Evolutionary conservation across 1,140 invertebrate genomes (phyloP), one percentile per base, ranked within the genome.

Genomic region (Hesperophylax magnus): DNA sequence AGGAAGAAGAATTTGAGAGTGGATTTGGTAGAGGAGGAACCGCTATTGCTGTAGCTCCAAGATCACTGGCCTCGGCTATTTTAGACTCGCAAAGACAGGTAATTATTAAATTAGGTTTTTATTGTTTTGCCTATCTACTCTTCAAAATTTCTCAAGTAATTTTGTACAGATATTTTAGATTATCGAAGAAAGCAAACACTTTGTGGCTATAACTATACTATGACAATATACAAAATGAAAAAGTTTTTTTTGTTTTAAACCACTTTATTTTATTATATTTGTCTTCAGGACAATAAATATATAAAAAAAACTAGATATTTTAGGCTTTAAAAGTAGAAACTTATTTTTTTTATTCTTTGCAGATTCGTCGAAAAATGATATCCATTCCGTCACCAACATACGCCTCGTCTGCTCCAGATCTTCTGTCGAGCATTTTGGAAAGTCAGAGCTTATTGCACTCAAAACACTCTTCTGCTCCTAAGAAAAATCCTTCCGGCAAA

Each of bases 361-460:
- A 90, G 89, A 86, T 86, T 7, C 85, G 91, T 52, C 86, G 89
- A 84, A 88, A 93, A 88, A 88, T 90, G 84, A 69, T 90, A 80
- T 80, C 86, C 22, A 69, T 90, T 39, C 86, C 91, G 54, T 85
- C 89, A 0, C 88, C 88, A 11, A 85, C 52, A 6, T 85, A 86
- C 56, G 87, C 85, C 17, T 85, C 86, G 9, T 84, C 86, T 27
- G 87, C 85, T 34, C 85, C 86, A 17, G 94, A 96, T 87, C 84
- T 97, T 0, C 86, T 97, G 1, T 93, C 92, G 11, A 93, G 90
- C 81, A 97, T 97, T 79, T 89, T 97, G 83, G 91, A 92, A 71
- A 92, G 92, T 80, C 96, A 97, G 87, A 92, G 93, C 78, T 87
- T 93, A n/a, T 92, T 96, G 86, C 93, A 95, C 85, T 93, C 94